Conservation (phyloP, 1,140 invertebrate genomes). For the Cyrtorhinus lividipennis region DNA sequence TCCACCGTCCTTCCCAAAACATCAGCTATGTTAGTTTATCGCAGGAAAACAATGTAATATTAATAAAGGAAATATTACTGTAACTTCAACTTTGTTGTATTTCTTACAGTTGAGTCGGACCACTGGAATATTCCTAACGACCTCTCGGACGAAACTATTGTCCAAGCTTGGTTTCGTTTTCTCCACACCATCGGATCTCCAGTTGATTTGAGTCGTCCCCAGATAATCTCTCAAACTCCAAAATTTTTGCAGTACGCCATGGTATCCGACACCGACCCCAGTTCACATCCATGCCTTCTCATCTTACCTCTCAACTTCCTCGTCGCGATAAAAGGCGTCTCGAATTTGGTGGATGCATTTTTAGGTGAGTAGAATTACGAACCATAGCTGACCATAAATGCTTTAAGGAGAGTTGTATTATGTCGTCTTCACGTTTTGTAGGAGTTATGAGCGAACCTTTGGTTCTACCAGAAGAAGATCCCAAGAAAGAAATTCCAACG, state of each 20-base stretch:
- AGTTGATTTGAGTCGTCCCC: conserved; percentile 67
- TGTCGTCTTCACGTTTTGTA: no score
- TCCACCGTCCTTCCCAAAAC: conserved; percentile 67
- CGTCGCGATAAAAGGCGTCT: conserved; percentile 84
- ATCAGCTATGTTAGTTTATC: conserved; percentile 56
- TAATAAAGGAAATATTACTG: conserved; percentile 41
- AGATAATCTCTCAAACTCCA: conserved; percentile 50
- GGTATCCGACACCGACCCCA: conserved; percentile 63
- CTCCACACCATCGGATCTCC: conserved; percentile 87
- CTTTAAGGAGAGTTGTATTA: no score
- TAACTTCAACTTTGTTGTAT: conserved; percentile 67
- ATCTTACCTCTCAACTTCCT: conserved; percentile 78
- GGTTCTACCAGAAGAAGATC: conserved; percentile 18
- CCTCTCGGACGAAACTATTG: conserved; percentile 77
- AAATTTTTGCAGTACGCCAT: conserved; percentile 52
- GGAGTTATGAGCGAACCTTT: conserved; percentile 19
- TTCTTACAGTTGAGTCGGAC: conserved; percentile 64
- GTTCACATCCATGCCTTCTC: conserved; percentile 80
- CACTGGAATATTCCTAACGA: conserved; percentile 57
- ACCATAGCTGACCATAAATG: no score
- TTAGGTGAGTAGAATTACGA: conserved; percentile 51
- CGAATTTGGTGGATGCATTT: conserved; percentile 88
- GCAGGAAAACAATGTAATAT: no score
- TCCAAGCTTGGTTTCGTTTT: conserved; percentile 89
- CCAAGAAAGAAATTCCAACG: conserved; percentile 37